phyloP scores from a whole-genome alignment of 2,113 vertebrate species.

The Aegotheles bennettii region DNA sequence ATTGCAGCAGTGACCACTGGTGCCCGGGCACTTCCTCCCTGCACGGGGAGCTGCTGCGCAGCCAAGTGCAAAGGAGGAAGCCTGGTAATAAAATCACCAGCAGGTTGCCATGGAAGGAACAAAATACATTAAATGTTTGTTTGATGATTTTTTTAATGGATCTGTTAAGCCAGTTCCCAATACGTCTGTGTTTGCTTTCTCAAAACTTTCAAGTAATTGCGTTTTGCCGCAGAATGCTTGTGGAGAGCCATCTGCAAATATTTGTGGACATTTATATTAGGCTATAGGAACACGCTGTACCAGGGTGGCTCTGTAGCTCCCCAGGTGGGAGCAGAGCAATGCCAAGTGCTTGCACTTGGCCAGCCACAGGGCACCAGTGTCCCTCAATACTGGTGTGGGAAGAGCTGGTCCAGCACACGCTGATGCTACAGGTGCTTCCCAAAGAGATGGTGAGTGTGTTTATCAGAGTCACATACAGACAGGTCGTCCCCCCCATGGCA shows the following conservation, averaged over 20 bases:
- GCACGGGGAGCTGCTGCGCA: background rate
- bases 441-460: background rate
- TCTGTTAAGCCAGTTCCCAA: slow-evolving; percentile 14
- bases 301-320: background rate
- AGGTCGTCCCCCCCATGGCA: rapidly evolving
- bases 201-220: slow-evolving; percentile 23
- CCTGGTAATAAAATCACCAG: background rate
- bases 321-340: background rate
- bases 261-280: slow-evolving; percentile 9
- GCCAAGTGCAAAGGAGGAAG: rapidly evolving
- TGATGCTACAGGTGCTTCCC: background rate
- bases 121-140: background rate
- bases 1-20: background rate
- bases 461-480: too few relatives aligned
- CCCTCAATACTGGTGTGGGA: background rate
- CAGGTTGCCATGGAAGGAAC: background rate
- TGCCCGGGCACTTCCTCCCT: background rate
- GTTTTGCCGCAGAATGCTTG: background rate
- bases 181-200: slow-evolving; percentile 35
- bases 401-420: background rate
- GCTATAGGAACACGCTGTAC: background rate
- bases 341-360: background rate
- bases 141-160: slow-evolving; percentile 6
- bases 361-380: rapidly evolving
- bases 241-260: slow-evolving; percentile 6